phyloP scores from a whole-genome alignment of 1,140 invertebrate genomes.

The Platyscapa corneri region DNA sequence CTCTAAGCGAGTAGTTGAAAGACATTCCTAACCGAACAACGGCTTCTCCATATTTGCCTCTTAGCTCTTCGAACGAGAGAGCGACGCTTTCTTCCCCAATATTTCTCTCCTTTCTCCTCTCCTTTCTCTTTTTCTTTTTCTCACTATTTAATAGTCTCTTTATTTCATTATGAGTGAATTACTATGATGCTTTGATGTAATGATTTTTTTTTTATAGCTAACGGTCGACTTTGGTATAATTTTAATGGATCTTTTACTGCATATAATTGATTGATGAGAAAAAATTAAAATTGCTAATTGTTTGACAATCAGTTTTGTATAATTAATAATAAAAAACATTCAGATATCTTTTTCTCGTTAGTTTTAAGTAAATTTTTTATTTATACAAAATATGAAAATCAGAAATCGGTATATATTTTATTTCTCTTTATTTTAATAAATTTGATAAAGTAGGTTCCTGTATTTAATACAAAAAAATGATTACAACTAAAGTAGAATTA shows the following conservation, averaged over 20 bases:
- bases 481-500: no score
- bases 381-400: no score
- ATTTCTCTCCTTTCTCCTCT: no score
- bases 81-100: background rate
- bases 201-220: background rate
- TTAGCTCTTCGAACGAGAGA: slow-evolving; percentile 31
- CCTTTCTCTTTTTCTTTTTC: background rate
- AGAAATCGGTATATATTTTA: no score
- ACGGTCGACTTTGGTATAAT: background rate
- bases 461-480: no score
- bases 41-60: slow-evolving; percentile 36
- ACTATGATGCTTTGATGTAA: background rate
- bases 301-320: background rate
- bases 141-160: background rate
- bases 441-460: no score
- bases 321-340: background rate
- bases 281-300: background rate
- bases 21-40: slow-evolving; percentile 46
- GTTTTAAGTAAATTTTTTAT: background rate
- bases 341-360: background rate
- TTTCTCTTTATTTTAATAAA: no score
- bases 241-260: background rate
- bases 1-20: background rate
- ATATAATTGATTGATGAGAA: background rate
- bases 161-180: slow-evolving; percentile 22